These are phyloP conservation scores for Rachycentron canadum DNA, from an alignment of 2,797 vertebrate genomes.

Conservation along the genomic window DNA sequence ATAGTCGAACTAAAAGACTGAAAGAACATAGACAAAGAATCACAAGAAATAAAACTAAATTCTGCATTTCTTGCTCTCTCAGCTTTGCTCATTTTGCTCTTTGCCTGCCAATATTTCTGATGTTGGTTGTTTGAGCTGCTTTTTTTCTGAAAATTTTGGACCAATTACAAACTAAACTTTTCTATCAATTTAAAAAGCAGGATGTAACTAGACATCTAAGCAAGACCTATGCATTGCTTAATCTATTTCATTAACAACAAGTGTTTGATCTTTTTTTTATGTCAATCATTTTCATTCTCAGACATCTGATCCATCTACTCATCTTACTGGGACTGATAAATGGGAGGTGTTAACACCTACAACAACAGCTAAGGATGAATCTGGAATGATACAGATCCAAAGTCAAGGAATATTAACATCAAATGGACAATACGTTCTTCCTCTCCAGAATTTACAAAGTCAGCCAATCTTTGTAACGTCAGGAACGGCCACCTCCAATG, in stretches of 20 bases:
- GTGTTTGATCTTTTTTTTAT: conserved; percentile 26
- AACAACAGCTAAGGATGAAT: conserved; percentile 92
- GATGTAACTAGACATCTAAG: background rate
- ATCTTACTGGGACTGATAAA: conserved; percentile 93
- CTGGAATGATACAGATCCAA: conserved; percentile 96
- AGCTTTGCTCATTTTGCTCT: background rate
- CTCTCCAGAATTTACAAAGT: conserved; percentile 97
- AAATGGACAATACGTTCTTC: conserved; percentile 99
- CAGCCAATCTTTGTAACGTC: conserved; percentile 97
- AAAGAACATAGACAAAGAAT: background rate
- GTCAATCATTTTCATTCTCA: conserved; percentile 78
- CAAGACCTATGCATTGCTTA: background rate
- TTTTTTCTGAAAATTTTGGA: background rate
- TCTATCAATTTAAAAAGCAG: background rate
- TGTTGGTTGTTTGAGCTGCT: background rate
- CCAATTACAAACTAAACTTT: background rate
- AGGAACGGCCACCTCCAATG: conserved; percentile 92
- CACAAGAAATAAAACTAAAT: background rate
- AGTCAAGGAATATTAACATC: conserved; percentile 94
- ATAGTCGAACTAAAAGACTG: background rate
- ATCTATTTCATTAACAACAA: background rate
- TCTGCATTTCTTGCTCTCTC: background rate
- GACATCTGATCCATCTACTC: conserved; percentile 92
- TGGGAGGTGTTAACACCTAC: conserved; percentile 95
- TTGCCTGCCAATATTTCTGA: background rate